phyloP scores from a whole-genome alignment of 2,113 vertebrate species.

The Oplegnathus fasciatus region DNA sequence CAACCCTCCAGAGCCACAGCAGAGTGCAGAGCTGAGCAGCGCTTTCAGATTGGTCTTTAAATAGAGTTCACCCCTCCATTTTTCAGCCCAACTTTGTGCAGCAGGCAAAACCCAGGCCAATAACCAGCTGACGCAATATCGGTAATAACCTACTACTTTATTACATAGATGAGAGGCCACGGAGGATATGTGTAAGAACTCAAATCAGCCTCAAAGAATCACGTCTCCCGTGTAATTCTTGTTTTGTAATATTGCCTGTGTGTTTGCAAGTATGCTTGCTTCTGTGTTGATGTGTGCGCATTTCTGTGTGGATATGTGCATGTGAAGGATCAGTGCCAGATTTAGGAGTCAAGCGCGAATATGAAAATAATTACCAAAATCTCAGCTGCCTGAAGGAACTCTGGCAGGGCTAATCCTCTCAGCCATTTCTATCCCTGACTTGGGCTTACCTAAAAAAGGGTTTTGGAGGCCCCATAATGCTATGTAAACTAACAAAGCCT shows the following conservation, averaged over 20 bases:
- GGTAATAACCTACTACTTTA: not conserved
- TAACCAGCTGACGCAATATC: slow-evolving; percentile 6
- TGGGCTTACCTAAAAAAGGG: slow-evolving; percentile 33
- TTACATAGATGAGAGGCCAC: not conserved
- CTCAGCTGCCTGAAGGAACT: slow-evolving; percentile 56
- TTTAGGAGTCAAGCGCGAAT: slow-evolving; percentile 67
- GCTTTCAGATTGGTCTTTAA: slow-evolving; percentile 54
- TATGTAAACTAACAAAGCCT: slow-evolving; percentile 39
- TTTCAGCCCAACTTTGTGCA: slow-evolving; percentile 26
- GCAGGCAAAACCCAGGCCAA: slow-evolving; percentile 23
- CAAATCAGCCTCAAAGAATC: not conserved
- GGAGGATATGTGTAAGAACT: not conserved
- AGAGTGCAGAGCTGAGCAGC: slow-evolving; percentile 13
- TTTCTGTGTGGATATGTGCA: not conserved
- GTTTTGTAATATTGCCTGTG: slow-evolving; percentile 4
- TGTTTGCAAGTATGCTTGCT: not conserved
- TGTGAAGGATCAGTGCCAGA: slow-evolving; percentile 32
- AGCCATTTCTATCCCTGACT: slow-evolving; percentile 55
- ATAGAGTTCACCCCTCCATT: slow-evolving; percentile 40
- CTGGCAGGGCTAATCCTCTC: slow-evolving; percentile 65
- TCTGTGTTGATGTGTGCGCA: not conserved
- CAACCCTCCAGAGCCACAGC: slow-evolving; percentile 35
- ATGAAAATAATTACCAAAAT: slow-evolving; percentile 75
- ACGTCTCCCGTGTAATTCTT: not conserved
- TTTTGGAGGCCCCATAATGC: slow-evolving; percentile 38